Evolutionary conservation across 2,797 vertebrate genomes (phyloP), one percentile per base, ranked within the genome.

Genomic region (Phrynocephalus vlangalii): DNA sequence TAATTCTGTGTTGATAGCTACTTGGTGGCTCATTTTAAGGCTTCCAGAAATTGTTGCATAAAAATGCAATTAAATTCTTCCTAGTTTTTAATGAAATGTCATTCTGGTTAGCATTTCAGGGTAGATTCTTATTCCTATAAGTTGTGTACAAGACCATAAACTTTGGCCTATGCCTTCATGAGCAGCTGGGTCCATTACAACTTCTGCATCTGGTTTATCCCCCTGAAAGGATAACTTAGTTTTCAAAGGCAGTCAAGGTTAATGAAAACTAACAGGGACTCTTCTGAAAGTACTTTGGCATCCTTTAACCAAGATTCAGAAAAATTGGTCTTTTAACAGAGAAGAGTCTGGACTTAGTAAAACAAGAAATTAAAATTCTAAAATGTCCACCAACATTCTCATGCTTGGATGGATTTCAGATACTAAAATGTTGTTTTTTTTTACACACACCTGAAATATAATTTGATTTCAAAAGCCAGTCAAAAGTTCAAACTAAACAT

Each of bases 141-240:
- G 68, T 13, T 5, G 0, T 50, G 38, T 81, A 3, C 8, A 87
- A 84, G 52, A 83, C 7, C 1, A 0, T 0, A 0, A 1, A 3
- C 79, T 92, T 66, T 72, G 70, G 3, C 50, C 18, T 73, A 16
- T 2, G 20, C 75, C 86, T 60, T 4, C 33, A 6, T 28, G 67
- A 86, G 70, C 0, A 0, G 0, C 0, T 86, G 10, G 56, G 68
- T 83, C 22, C 2, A 68, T 44, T 93, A 72, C 80, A 84, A 0
- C 9, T 48, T 80, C 28, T 66, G 48, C 13, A 9, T 33, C 6
- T 6, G n/a, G 66, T n/a, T 67, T 9, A 24, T 5, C 52, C 68
- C 28, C 50, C 56, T 68, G 56, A 89, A 85, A 38, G 83, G 67
- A 50, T 91, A 84, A 48, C 26, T 75, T 80, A 85, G 56, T 85